phyloP scores from a whole-genome alignment of 2,113 vertebrate genomes.

The Climacteris rufus region DNA sequence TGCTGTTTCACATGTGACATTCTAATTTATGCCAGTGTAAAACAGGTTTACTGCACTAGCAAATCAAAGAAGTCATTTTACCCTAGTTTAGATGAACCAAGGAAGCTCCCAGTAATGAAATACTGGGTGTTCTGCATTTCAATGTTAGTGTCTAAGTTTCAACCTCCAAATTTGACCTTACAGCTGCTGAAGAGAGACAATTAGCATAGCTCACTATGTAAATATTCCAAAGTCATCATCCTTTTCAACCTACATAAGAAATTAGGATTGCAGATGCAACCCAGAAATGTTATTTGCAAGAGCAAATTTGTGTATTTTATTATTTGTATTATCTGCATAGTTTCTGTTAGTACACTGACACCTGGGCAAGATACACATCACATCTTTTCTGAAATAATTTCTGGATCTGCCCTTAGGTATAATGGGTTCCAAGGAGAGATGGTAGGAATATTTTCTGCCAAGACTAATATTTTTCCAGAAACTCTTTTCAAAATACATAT shows the following conservation, averaged over 20 bases:
- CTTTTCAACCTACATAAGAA: not conserved
- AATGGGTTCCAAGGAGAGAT: not conserved
- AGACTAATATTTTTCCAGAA: not conserved
- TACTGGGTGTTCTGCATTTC: not conserved
- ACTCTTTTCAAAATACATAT: not conserved
- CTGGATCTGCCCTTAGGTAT: not conserved
- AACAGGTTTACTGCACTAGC: not conserved
- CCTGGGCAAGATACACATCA: not conserved
- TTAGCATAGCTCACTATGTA: not conserved
- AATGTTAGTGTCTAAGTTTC: not conserved
- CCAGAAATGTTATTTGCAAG: not conserved
- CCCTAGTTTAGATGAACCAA: not conserved
- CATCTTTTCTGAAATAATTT: not conserved
- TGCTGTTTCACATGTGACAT: not conserved
- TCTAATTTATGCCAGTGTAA: not conserved
- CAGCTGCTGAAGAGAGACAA: not conserved
- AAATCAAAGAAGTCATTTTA: constrained; percentile 6
- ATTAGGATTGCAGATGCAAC: not conserved
- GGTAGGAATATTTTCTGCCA: not conserved
- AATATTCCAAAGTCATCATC: not conserved
- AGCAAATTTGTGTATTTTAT: not conserved
- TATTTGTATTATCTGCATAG: not conserved
- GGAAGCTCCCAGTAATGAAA: not conserved
- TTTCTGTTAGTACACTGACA: not conserved
- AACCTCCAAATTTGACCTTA: constrained; percentile 25